These are phyloP conservation scores for Clupea harengus DNA, from an alignment of 2,113 vertebrate species.

Conservation along the genomic window DNA sequence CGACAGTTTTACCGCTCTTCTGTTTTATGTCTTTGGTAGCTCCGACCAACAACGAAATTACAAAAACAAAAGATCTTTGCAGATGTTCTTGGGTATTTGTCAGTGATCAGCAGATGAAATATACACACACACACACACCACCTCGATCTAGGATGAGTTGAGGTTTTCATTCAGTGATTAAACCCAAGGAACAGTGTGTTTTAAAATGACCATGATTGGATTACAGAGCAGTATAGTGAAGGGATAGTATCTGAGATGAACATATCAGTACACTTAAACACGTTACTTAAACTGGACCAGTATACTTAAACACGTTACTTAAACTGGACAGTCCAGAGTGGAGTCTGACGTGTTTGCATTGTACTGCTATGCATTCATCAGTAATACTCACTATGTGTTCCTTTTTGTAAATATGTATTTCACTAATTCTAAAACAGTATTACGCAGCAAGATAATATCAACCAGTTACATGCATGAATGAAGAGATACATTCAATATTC, in stretches of 20 bases:
- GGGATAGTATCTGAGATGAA: neutral
- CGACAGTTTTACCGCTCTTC: slow-evolving; percentile 27
- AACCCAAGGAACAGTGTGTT: too few species aligned
- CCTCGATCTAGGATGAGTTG: neutral
- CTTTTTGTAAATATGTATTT: too few species aligned
- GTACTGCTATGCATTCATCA: neutral
- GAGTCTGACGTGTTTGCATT: neutral
- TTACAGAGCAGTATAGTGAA: neutral
- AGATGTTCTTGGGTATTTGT: too few species aligned
- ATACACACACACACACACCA: neutral
- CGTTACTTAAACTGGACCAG: too few species aligned
- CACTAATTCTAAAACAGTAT: too few species aligned
- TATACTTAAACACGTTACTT: too few species aligned
- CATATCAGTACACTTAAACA: neutral
- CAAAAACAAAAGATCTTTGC: neutral
- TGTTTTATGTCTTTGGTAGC: neutral
- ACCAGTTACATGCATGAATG: too few species aligned
- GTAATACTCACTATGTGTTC: too few species aligned
- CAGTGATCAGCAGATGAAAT: neutral
- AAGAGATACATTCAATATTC: neutral
- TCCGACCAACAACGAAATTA: neutral
- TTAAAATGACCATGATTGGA: neutral
- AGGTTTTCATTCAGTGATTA: neutral
- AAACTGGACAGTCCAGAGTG: neutral
- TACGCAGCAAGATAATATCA: too few species aligned